Conservation (phyloP, 2,797 vertebrate genomes). For the Acrossocheilus wenchowensis region DNA sequence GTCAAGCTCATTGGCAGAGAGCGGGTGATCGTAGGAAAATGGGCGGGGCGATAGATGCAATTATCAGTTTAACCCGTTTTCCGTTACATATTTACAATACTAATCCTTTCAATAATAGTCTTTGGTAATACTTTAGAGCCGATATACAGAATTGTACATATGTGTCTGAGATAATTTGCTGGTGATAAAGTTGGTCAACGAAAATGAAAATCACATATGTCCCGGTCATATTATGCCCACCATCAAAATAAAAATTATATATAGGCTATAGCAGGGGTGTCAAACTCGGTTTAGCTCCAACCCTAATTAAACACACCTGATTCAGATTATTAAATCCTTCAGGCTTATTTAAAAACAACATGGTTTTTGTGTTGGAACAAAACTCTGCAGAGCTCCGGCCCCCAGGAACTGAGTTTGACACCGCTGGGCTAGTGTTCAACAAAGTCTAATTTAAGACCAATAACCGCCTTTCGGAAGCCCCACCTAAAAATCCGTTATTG, state of each 20-base stretch:
- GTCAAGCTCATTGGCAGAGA: neutral
- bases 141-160: neutral
- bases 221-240: neutral
- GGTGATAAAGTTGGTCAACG: neutral
- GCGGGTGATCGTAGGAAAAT: too few relatives aligned
- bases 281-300: too few relatives aligned
- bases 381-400: too few relatives aligned
- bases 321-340: too few relatives aligned
- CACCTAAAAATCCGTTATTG: neutral
- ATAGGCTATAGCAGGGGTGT: neutral
- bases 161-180: neutral
- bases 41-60: neutral
- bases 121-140: neutral
- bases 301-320: too few relatives aligned
- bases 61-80: neutral
- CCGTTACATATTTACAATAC: neutral
- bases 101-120: too few relatives aligned
- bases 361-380: too few relatives aligned
- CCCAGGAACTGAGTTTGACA: too few relatives aligned
- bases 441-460: neutral
- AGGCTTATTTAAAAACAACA: too few relatives aligned
- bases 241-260: neutral
- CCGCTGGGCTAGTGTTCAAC: neutral
- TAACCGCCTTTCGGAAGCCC: neutral
- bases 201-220: too few relatives aligned